Evolutionary conservation across 1,140 invertebrate genomes (phyloP).

Genomic region (Pristionchus pacificus): DNA sequence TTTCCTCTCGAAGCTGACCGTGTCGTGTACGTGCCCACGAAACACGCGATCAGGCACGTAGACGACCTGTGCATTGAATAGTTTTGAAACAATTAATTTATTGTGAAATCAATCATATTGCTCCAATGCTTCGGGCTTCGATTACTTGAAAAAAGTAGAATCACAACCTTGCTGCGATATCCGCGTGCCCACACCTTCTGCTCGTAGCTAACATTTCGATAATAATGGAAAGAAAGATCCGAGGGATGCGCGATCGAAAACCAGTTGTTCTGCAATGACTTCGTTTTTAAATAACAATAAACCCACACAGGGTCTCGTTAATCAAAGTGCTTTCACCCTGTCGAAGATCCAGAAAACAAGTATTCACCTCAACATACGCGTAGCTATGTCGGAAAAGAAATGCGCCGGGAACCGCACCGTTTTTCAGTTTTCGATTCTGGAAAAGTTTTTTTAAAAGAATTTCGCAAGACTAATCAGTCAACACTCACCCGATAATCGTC

Average conservation of each 20-base stretch:
- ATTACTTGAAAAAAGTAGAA: too few species aligned
- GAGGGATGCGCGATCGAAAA: not conserved
- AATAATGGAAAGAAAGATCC: not conserved
- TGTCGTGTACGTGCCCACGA: not conserved
- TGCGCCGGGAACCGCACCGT: not conserved
- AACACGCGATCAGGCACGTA: not conserved
- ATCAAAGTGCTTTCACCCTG: too few species aligned
- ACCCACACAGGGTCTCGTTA: too few species aligned
- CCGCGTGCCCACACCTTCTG: not conserved
- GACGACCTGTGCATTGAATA: not conserved
- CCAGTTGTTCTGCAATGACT: not conserved
- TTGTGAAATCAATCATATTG: too few species aligned
- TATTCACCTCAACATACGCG: not conserved
- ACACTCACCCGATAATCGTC: too few species aligned
- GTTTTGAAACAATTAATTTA: too few species aligned
- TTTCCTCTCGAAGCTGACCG: not conserved
- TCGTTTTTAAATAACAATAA: too few species aligned
- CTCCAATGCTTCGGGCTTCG: too few species aligned
- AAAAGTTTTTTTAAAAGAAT: too few species aligned
- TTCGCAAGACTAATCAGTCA: too few species aligned
- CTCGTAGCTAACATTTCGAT: not conserved
- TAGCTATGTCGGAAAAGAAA: not conserved
- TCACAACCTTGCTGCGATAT: not conserved
- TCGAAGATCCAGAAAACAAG: too few species aligned
- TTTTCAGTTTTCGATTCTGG: too few species aligned